Conservation (phyloP, 2,797 vertebrate species). For the Mus spretus region DNA sequence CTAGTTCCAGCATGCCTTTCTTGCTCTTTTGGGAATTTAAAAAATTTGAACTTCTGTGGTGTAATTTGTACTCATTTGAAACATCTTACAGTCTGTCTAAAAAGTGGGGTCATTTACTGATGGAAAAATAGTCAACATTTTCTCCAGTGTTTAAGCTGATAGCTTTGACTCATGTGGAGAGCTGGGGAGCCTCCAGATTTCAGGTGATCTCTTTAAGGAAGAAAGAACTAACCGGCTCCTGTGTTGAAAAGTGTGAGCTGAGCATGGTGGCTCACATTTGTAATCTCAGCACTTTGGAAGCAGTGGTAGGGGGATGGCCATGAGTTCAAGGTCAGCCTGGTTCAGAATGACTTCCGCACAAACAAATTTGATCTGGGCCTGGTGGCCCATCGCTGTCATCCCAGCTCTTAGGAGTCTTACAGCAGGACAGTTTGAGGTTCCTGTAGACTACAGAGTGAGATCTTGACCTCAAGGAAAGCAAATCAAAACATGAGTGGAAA, state of each 20-base stretch:
- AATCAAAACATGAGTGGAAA: background rate
- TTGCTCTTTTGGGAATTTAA: slow-evolving; percentile 8
- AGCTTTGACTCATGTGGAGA: background rate
- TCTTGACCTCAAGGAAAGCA: background rate
- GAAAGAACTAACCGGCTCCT: slow-evolving; percentile 22
- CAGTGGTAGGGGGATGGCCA: background rate
- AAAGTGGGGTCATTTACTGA: background rate
- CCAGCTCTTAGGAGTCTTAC: background rate
- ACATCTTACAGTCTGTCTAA: background rate
- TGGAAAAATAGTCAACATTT: background rate
- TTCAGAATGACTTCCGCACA: background rate
- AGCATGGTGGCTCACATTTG: background rate
- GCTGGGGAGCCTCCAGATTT: background rate
- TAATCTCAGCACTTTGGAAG: background rate
- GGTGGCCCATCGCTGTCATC: background rate
- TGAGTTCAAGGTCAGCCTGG: background rate
- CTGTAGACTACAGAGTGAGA: background rate
- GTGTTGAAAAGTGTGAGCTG: background rate
- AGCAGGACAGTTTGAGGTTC: background rate
- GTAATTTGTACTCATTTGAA: background rate
- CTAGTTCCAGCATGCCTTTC: background rate
- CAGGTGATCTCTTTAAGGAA: slow-evolving; percentile 6
- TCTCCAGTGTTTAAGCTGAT: background rate
- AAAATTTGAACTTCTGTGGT: background rate
- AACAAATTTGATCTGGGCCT: background rate